Base-by-base conservation (phyloP, 2,113 vertebrate species). In the Lepus europaeus region DNA sequence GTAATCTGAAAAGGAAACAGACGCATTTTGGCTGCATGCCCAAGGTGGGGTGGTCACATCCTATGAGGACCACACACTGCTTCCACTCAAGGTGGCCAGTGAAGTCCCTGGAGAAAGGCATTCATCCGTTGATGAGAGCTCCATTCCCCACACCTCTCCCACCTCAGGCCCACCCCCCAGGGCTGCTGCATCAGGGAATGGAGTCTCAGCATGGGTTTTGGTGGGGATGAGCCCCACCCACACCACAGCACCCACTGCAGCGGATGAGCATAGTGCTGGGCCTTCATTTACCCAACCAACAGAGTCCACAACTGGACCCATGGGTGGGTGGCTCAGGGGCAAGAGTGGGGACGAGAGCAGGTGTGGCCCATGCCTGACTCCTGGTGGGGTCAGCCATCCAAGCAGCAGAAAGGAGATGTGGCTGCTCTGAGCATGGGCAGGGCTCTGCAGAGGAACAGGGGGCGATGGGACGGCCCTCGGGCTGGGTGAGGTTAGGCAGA, bases 201-300 rank as follows among this genome's bases (percentile, higher is more conserved):
- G 45, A 66, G 51, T 14, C 1, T 63, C 53, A 16, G 9, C 9
- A 1, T 25, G n/a, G 20, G n/a, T 10, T n/a, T n/a, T 22, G 72
- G 27, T 7, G n/a, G n/a, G 80, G 33, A 29, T 36, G 66, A 39
- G 9, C 53, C 22, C 7, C 27, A 45, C 20, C 10, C 19, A 33
- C 13, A 49, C 11, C 64, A 68, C 39, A 69, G 29, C 8, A 51
- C 12, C 36, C 53, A 12, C 45, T 78, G 81, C 59, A 90, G 22
- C 3, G 89, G 56, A 12, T 82, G 76, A 77, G 84, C 88, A 66
- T 59, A n/a, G 17, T 29, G 7, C 45, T 78, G 93, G 96, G 10
- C 33, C 7, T 49, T n/a, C 11, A 4, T 49, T 29, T 39, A 49
- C 56, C 51, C 12, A 27, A 51, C 1, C 9, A 33, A 25, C 12